These are phyloP conservation scores for Enteromius anoplus DNA, from an alignment of 2,797 vertebrate genomes.

Conservation along the genomic window DNA sequence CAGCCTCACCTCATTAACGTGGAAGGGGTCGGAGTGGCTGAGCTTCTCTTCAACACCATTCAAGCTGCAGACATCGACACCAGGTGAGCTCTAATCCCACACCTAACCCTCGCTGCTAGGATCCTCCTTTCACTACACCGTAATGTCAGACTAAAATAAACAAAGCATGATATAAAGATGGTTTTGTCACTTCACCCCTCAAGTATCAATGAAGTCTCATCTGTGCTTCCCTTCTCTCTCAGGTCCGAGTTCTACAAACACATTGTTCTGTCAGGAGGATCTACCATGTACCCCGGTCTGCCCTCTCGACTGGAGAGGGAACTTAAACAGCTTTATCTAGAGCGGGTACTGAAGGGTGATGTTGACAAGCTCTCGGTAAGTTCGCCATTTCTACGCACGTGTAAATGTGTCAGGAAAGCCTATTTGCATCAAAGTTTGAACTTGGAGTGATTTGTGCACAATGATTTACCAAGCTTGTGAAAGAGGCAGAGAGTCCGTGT, in stretches of 20 bases:
- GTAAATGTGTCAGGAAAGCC: neutral
- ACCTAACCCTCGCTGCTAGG: neutral
- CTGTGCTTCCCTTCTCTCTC: conserved; percentile 31
- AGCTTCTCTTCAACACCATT: conserved; percentile 98
- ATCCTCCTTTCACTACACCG: neutral
- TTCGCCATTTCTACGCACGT: neutral
- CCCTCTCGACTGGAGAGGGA: conserved; percentile 96
- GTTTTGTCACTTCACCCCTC: conserved; percentile 36
- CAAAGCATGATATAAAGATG: conserved; percentile 32
- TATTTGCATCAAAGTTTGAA: neutral
- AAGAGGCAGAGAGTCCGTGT: neutral
- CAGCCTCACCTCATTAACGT: conserved; percentile 99
- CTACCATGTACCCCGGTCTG: conserved; percentile 98
- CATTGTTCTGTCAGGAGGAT: conserved; percentile 96
- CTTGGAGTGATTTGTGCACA: neutral
- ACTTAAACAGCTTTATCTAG: conserved; percentile 97
- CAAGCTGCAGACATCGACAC: conserved; percentile 98
- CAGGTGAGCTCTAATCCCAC: conserved; percentile 77
- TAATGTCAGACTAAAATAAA: neutral
- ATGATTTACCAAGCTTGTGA: neutral
- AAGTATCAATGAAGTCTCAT: neutral
- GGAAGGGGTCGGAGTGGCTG: conserved; percentile 96
- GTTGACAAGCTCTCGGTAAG: conserved; percentile 98
- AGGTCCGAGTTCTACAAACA: conserved; percentile 99
- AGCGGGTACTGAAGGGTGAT: conserved; percentile 96